phyloP scores from a whole-genome alignment of 2,888 invertebrate genomes.

The Heteromurus nitidus region DNA sequence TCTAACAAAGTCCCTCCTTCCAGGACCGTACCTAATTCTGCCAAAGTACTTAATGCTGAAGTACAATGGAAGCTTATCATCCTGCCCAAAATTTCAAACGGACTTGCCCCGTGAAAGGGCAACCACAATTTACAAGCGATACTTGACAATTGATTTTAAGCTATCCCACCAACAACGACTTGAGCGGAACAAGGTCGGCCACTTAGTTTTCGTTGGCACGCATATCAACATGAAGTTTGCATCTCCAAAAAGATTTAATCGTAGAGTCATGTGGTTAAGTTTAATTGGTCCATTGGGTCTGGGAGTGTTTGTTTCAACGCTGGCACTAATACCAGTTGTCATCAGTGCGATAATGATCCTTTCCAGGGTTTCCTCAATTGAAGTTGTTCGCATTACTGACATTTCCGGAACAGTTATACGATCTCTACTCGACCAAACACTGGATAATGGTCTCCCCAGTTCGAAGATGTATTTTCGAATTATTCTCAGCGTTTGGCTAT shows the following conservation, averaged over 20 bases:
- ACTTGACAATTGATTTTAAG: constrained; percentile 1
- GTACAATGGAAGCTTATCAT: constrained; percentile 20
- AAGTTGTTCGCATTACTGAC: not conserved
- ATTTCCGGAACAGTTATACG: not conserved
- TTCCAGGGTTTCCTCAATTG: not conserved
- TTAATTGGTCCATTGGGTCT: constrained; percentile 11
- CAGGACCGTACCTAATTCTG: not conserved
- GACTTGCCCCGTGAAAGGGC: not conserved
- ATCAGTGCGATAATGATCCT: not conserved
- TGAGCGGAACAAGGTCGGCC: not conserved
- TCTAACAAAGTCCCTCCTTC: not conserved
- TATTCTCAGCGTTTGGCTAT: constrained; percentile 23
- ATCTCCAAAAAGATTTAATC: not conserved
- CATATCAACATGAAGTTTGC: not conserved
- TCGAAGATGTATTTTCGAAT: not conserved
- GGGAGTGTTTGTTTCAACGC: not conserved
- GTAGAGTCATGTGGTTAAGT: not conserved
- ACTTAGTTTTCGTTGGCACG: not conserved
- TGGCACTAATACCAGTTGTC: not conserved
- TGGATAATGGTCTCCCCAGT: not conserved
- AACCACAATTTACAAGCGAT: not conserved
- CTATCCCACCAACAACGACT: not conserved
- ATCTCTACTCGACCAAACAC: constrained; percentile 3
- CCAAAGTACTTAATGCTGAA: constrained; percentile 18
- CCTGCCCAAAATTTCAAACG: not conserved